Conservation (phyloP, 2,888 invertebrate species). For the Actias luna region DNA sequence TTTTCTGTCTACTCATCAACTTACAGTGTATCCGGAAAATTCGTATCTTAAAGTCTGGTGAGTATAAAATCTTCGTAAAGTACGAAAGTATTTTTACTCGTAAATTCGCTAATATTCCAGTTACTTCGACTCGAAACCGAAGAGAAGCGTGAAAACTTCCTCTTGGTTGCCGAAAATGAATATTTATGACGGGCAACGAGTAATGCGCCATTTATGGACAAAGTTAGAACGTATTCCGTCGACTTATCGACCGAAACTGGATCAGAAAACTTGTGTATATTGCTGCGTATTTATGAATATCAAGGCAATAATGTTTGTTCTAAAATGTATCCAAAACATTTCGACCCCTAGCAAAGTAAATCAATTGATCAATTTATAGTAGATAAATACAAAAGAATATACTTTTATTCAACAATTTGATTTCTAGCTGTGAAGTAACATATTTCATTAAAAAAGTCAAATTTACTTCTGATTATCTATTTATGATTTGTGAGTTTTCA, state of each 20-base stretch:
- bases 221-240: constrained; percentile 71
- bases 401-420: neutral
- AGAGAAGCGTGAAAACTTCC: constrained; percentile 70
- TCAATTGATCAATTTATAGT: neutral
- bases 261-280: constrained; percentile 38
- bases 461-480: too few relatives aligned
- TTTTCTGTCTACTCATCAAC: neutral
- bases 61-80: constrained; percentile 45
- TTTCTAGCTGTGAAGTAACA: neutral
- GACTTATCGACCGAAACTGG: constrained; percentile 65
- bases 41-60: neutral
- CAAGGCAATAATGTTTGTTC: constrained; percentile 7
- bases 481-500: too few relatives aligned
- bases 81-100: constrained; percentile 69
- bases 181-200: constrained; percentile 76
- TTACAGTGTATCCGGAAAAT: neutral
- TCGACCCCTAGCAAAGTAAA: neutral
- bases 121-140: constrained; percentile 56
- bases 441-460: neutral
- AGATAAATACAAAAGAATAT: neutral
- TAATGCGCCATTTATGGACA: constrained; percentile 76
- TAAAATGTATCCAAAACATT: constrained; percentile 8
- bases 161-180: constrained; percentile 75
- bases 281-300: constrained; percentile 7
- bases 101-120: constrained; percentile 77